Conservation (phyloP, 2,113 vertebrate genomes). For the Python bivittatus region DNA sequence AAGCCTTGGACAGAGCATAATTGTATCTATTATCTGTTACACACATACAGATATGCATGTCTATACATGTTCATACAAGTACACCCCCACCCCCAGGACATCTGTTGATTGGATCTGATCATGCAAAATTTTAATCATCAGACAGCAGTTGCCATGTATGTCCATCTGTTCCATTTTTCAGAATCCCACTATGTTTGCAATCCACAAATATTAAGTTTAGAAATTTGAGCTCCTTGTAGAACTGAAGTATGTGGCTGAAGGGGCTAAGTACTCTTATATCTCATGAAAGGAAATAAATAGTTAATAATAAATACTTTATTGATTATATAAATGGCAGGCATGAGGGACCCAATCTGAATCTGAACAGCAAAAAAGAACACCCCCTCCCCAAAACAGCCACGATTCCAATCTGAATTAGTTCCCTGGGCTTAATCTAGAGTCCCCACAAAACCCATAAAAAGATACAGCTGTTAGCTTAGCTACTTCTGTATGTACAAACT, state of each 20-base stretch:
- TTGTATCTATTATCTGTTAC: neutral
- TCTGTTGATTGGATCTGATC: neutral
- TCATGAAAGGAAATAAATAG: neutral
- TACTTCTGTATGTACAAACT: neutral
- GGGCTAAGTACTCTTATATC: neutral
- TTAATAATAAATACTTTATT: neutral
- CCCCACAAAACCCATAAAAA: neutral
- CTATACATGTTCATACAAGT: too few species aligned
- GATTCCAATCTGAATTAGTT: neutral
- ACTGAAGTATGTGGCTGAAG: neutral
- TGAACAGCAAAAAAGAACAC: neutral
- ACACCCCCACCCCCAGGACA: neutral
- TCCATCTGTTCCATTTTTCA: neutral
- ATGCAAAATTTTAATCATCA: neutral
- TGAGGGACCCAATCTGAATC: neutral
- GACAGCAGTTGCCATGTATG: neutral
- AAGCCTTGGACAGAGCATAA: neutral
- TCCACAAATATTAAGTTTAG: neutral
- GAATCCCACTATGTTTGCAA: neutral
- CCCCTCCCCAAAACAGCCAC: neutral
- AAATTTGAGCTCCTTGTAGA: neutral
- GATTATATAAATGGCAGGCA: neutral
- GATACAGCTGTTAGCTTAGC: neutral
- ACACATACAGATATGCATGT: neutral
- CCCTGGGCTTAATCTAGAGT: neutral